Conservation (phyloP, 2,113 vertebrate genomes). For the Dipodomys stephensi region DNA sequence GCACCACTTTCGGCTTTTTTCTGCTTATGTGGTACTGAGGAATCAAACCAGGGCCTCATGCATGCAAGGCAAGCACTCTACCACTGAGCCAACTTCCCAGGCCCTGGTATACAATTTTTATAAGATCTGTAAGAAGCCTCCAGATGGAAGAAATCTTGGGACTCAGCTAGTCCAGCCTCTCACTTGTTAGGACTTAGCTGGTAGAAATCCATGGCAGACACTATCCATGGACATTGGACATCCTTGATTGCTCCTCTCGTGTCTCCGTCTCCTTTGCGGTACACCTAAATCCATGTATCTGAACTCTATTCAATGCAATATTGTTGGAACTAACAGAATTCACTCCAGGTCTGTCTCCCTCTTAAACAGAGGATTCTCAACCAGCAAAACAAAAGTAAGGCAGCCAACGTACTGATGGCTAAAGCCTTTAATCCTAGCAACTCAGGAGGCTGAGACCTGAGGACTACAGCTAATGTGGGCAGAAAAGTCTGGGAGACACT, state of each 20-base stretch:
- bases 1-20: no score
- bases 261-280: background rate
- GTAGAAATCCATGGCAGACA: background rate
- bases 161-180: background rate
- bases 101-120: no score
- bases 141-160: conserved; percentile 30
- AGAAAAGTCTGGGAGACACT: no score
- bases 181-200: background rate
- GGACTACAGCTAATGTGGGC: no score
- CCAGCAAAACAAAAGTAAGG: no score
- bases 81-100: no score
- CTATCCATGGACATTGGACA: background rate
- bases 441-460: background rate
- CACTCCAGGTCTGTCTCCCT: background rate
- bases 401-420: background rate
- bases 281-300: background rate
- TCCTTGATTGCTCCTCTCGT: background rate
- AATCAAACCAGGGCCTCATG: no score
- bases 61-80: no score
- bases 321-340: background rate
- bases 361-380: background rate
- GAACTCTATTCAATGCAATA: background rate
- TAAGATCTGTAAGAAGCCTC: background rate
- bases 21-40: no score
- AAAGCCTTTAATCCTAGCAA: background rate